Percentiles rank a stretch among this genome's conserved stretches.
phyloP scores from a whole-genome alignment of 2,113 vertebrate species.

The Clinocottus analis region DNA sequence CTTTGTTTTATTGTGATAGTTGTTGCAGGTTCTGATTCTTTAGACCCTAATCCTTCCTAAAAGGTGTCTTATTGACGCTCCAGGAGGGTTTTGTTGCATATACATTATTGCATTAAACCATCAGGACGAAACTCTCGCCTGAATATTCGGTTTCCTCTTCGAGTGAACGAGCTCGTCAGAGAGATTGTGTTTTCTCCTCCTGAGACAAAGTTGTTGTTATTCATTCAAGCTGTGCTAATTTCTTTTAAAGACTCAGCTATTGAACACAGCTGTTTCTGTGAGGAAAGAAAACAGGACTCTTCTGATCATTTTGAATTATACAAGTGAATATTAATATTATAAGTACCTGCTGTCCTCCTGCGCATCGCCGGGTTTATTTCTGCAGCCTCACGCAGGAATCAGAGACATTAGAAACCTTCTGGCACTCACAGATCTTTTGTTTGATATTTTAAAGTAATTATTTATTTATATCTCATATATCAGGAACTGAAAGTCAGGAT shows the following conservation, averaged over 20 bases:
- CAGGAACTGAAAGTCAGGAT: not conserved
- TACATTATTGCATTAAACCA: not conserved
- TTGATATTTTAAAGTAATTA: no score
- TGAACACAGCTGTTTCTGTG: constrained; percentile 22
- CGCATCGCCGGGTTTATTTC: constrained; percentile 23
- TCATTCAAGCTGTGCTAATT: constrained; percentile 33
- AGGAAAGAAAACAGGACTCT: constrained; percentile 17
- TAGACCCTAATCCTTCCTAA: no score
- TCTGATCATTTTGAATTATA: constrained; percentile 16
- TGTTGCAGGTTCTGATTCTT: no score
- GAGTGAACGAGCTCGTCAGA: constrained; percentile 40
- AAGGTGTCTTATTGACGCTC: no score
- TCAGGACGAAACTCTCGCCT: not conserved
- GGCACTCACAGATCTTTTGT: no score
- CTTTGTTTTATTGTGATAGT: no score
- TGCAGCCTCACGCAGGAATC: not conserved
- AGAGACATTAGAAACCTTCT: no score
- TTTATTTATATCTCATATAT: not conserved
- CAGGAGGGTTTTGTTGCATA: no score
- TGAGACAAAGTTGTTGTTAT: constrained; percentile 36
- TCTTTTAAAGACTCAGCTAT: constrained; percentile 20
- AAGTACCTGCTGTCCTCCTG: constrained; percentile 17
- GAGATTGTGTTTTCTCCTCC: constrained; percentile 27
- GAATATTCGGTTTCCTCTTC: constrained; percentile 17
- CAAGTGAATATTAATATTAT: not conserved